Base-by-base conservation (phyloP, 2,113 vertebrate species). In the Scomber colias region DNA sequence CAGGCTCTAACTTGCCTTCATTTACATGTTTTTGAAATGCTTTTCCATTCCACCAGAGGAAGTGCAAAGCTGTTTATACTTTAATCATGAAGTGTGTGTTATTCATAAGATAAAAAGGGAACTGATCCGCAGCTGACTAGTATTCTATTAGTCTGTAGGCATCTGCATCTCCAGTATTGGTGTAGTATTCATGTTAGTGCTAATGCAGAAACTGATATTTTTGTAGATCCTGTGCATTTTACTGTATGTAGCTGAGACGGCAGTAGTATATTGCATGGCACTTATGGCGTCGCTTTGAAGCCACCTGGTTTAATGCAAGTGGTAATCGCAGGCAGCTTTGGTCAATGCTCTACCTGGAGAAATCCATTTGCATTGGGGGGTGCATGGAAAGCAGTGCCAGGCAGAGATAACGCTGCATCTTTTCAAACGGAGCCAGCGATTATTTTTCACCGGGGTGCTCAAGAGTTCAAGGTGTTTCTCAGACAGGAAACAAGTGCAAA, bases 331-430 rank as follows among this genome's bases (percentile, higher is more conserved):
- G 73, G 12, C 46, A 45, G 70, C 76, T 85, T 85, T 84, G 82
- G 85, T 88, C 84, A 80, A 73, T 3, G 67, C 79, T 75, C 56
- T 62, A 61, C 87, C 73, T 87, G 85, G 57, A 88, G 73, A 88
- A 87, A 89, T 74, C 68, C 85, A 84, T 89, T 92, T 87, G 74
- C 64, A 71, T 74, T 12, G 72, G 45, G 3, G 3, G 51, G 3
- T 49, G 71, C 67, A 72, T 27, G 40, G 76, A 64, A 84, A 82
- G 80, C 60, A 45, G 81, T 76, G 85, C 48, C 55, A 71, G 51
- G 57, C 30, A 80, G 78, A 81, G 89, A 93, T 91, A 91, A 87
- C 30, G 0, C 83, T 50, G 71, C 71, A 77, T 90, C 86, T 84
- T 81, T 87, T 70, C 71, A 80, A 68, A 50, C 15, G 35, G 40